These are phyloP conservation scores for Periphyllus acericola DNA, from an alignment of 2,888 invertebrate species.

Conservation along the genomic window DNA sequence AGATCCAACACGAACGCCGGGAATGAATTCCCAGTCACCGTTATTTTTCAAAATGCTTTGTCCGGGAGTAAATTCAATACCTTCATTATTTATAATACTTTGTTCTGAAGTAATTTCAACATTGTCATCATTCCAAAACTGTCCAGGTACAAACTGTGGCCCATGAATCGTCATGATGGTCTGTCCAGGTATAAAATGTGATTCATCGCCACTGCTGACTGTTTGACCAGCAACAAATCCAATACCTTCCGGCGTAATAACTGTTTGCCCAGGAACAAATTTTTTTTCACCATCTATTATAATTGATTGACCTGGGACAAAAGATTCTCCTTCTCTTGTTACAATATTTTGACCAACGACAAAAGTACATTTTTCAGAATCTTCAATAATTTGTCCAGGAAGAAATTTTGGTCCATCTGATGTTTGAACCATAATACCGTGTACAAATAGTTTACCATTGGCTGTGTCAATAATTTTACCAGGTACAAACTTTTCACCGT, in stretches of 20 bases:
- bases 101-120: conserved; percentile 82
- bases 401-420: conserved; percentile 76
- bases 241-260: conserved; percentile 73
- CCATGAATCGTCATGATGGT: conserved; percentile 74
- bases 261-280: conserved; percentile 75
- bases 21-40: conserved; percentile 74
- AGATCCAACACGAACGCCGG: conserved; percentile 79
- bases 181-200: conserved; percentile 74
- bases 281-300: conserved; percentile 70
- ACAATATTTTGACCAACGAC: conserved; percentile 74
- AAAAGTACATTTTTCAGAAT: conserved; percentile 72
- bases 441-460: conserved; percentile 76
- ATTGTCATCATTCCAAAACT: conserved; percentile 67
- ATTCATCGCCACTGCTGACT: conserved; percentile 69
- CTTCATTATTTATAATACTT: conserved; percentile 76
- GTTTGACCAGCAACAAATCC: conserved; percentile 77
- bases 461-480: conserved; percentile 78
- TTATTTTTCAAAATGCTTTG: conserved; percentile 78
- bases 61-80: conserved; percentile 79
- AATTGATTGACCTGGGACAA: conserved; percentile 75
- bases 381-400: conserved; percentile 77
- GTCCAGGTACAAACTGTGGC: conserved; percentile 74
- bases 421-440: conserved; percentile 72
- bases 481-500: conserved; percentile 73
- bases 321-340: conserved; percentile 70